phyloP scores from a whole-genome alignment of 2,113 vertebrate species.

The Cebidichthys violaceus region DNA sequence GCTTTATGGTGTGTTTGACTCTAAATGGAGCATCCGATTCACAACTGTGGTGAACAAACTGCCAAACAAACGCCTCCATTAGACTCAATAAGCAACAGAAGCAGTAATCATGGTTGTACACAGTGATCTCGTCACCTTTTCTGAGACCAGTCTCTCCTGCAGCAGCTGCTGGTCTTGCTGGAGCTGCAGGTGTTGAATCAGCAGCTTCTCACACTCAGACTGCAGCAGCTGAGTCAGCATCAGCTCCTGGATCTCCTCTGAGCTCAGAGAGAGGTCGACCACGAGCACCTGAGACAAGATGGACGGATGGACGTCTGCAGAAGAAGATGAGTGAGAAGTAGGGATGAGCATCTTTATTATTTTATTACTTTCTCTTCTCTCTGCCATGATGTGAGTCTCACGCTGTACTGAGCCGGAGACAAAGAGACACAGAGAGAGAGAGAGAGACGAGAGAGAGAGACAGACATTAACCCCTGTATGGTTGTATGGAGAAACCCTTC shows the following conservation, averaged over 20 bases:
- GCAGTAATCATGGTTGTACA: neutral
- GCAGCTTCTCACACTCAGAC: slow-evolving; percentile 69
- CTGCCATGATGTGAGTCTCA: no score
- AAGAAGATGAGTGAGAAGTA: neutral
- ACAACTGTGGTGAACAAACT: no score
- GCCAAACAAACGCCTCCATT: neutral
- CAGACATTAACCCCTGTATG: no score
- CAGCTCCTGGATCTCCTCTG: slow-evolving; percentile 80
- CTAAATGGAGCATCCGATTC: no score
- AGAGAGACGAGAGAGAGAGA: no score
- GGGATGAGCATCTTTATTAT: no score
- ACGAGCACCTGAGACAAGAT: slow-evolving; percentile 82
- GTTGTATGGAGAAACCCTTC: neutral
- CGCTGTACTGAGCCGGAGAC: no score
- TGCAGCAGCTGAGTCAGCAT: slow-evolving; percentile 84
- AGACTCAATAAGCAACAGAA: neutral
- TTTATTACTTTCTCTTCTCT: no score
- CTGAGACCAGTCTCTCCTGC: slow-evolving; percentile 66
- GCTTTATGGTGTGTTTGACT: no score
- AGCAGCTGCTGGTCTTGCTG: slow-evolving; percentile 72
- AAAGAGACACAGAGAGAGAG: no score
- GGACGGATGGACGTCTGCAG: slow-evolving; percentile 80
- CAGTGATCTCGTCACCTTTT: slow-evolving; percentile 71
- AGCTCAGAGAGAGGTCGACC: slow-evolving; percentile 84
- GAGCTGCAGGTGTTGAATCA: slow-evolving; percentile 72